Percentiles rank a stretch among this genome's conserved stretches.
phyloP scores from a whole-genome alignment of 1,140 invertebrate genomes.

The Pogonomyrmex barbatus region DNA sequence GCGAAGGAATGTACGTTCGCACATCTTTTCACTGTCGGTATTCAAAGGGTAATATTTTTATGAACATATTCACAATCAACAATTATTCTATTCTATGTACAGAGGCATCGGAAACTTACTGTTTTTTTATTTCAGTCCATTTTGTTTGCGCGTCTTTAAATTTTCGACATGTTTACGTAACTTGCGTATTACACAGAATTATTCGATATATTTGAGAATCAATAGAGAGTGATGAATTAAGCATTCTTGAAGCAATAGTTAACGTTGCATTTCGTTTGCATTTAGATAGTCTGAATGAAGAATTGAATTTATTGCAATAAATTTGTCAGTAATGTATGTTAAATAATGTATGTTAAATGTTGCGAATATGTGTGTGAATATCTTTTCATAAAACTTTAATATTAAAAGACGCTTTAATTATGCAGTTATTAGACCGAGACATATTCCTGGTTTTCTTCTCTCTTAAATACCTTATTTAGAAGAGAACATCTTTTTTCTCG shows the following conservation, averaged over 20 bases:
- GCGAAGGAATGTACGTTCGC: constrained; percentile 66
- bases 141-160: constrained; percentile 23
- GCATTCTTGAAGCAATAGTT: not conserved
- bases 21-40: constrained; percentile 53
- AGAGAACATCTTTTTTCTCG: too few relatives aligned
- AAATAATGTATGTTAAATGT: not conserved
- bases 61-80: constrained; percentile 80
- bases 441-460: too few relatives aligned
- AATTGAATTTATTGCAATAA: not conserved
- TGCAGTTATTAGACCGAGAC: too few relatives aligned
- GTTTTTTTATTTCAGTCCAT: constrained; percentile 18
- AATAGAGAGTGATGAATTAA: constrained; percentile 2
- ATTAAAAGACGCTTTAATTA: not conserved
- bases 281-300: not conserved
- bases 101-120: constrained; percentile 61
- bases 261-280: not conserved
- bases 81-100: constrained; percentile 80
- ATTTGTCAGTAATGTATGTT: not conserved
- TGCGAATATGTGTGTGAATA: not conserved
- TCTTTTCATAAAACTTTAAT: not conserved
- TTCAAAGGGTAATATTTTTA: constrained; percentile 71
- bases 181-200: constrained; percentile 13
- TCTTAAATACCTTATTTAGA: too few relatives aligned
- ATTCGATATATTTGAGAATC: not conserved
- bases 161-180: constrained; percentile 24